Percentiles rank a stretch among this genome's conserved stretches.
These are phyloP conservation scores for Poecilobothrus nobilitatus DNA, from an alignment of 2,888 invertebrate species.

Conservation along the genomic window DNA sequence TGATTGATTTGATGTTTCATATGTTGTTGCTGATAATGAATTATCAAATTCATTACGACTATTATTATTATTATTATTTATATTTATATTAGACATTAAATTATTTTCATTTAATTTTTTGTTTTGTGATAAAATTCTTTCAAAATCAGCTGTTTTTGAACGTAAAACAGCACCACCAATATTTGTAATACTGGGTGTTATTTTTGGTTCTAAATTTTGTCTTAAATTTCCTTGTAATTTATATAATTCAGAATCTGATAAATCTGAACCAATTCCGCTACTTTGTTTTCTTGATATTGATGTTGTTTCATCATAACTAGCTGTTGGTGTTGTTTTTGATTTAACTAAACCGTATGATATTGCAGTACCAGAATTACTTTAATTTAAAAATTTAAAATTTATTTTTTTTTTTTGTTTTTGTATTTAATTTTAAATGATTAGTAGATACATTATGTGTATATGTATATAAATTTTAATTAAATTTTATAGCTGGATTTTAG, in stretches of 20 bases:
- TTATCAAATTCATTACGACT: background rate
- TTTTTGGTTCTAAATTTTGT: conserved; percentile 37
- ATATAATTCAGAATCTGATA: background rate
- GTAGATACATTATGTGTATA: no score
- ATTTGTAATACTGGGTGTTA: conserved; percentile 53
- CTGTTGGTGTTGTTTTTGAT: background rate
- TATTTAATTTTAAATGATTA: no score
- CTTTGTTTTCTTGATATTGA: background rate
- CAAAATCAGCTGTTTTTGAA: conserved; percentile 61
- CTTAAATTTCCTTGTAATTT: conserved; percentile 19
- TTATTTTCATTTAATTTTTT: conserved; percentile 14
- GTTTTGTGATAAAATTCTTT: conserved; percentile 37
- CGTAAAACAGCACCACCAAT: conserved; percentile 58
- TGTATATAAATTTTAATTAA: no score
- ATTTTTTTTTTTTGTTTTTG: no score
- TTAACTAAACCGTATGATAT: no score
- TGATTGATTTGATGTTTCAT: no score
- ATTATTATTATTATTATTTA: background rate
- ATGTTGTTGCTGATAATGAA: no score
- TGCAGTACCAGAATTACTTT: no score
- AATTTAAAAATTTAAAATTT: no score
- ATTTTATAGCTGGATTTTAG: no score
- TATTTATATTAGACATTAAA: no score
- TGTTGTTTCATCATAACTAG: background rate
- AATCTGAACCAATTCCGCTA: background rate